Conservation (phyloP, 2,888 invertebrate species). For the Pammene aurita region DNA sequence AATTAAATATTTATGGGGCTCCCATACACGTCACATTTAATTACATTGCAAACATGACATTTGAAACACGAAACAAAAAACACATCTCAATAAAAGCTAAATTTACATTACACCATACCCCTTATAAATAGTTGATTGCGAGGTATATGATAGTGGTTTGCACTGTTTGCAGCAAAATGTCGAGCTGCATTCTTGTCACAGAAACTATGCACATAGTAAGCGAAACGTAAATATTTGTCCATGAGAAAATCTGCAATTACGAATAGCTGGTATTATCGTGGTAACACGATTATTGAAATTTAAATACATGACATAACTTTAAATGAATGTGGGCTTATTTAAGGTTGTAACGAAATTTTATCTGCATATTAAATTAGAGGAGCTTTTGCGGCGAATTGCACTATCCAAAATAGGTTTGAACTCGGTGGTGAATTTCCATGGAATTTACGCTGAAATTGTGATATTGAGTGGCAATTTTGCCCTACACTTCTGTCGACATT, state of each 20-base stretch:
- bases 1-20: too few species aligned
- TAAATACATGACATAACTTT: not conserved
- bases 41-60: not conserved
- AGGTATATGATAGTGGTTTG: slow-evolving; percentile 6
- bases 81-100: not conserved
- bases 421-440: slow-evolving; percentile 34
- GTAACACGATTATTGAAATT: not conserved
- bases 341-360: not conserved
- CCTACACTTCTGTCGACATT: slow-evolving; percentile 7
- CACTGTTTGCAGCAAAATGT: slow-evolving; percentile 22
- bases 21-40: too few species aligned
- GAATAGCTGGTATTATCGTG: slow-evolving; percentile 1
- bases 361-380: slow-evolving; percentile 18
- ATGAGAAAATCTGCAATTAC: slow-evolving; percentile 35
- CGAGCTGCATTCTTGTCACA: slow-evolving; percentile 33
- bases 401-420: slow-evolving; percentile 36
- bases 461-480: slow-evolving; percentile 25
- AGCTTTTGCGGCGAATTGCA: slow-evolving; percentile 21
- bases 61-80: not conserved
- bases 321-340: not conserved
- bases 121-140: slow-evolving; percentile 26
- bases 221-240: slow-evolving; percentile 28
- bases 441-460: slow-evolving; percentile 29
- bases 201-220: slow-evolving; percentile 33
- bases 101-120: not conserved